Evolutionary conservation across 1,140 invertebrate genomes (phyloP).

Genomic region (Tyrophagus putrescentiae): DNA sequence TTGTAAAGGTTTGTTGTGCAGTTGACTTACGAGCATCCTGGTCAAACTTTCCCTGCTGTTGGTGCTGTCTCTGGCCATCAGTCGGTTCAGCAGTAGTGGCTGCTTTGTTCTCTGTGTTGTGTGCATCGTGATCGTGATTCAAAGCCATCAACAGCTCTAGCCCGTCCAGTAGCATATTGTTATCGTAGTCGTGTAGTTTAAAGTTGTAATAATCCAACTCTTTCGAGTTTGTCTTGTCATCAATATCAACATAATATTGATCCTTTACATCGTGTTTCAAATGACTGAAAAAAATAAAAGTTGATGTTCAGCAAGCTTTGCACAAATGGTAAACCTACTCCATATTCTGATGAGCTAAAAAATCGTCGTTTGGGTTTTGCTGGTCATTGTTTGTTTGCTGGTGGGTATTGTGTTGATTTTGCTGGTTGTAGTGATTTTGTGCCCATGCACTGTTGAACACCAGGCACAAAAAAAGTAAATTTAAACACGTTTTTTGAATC

Average conservation of each 20-base stretch:
- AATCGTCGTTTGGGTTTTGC: too few relatives aligned
- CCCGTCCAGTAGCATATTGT: slow-evolving; percentile 61
- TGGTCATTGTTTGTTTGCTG: too few relatives aligned
- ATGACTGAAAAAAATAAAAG: slow-evolving; percentile 33
- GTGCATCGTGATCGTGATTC: slow-evolving; percentile 35
- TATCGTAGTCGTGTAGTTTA: slow-evolving; percentile 62
- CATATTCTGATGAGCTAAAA: not conserved
- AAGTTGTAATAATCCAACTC: slow-evolving; percentile 18
- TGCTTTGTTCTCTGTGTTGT: slow-evolving; percentile 25
- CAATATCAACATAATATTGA: slow-evolving; percentile 21
- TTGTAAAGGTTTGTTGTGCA: too few relatives aligned
- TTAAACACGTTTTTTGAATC: too few relatives aligned
- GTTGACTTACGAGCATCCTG: slow-evolving; percentile 24
- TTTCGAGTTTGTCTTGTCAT: not conserved
- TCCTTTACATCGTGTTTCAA: slow-evolving; percentile 24
- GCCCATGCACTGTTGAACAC: too few relatives aligned
- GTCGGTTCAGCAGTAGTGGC: not conserved
- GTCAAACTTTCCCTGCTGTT: slow-evolving; percentile 24
- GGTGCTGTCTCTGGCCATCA: not conserved
- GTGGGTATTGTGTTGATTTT: too few relatives aligned
- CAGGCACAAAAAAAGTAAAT: too few relatives aligned
- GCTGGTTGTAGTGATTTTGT: too few relatives aligned
- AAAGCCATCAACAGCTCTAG: slow-evolving; percentile 51
- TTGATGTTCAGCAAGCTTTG: not conserved
- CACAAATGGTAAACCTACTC: slow-evolving; percentile 2